Evolutionary conservation across 1,140 invertebrate genomes (phyloP).

Genomic region (Lordiphosa clarofinis): DNA sequence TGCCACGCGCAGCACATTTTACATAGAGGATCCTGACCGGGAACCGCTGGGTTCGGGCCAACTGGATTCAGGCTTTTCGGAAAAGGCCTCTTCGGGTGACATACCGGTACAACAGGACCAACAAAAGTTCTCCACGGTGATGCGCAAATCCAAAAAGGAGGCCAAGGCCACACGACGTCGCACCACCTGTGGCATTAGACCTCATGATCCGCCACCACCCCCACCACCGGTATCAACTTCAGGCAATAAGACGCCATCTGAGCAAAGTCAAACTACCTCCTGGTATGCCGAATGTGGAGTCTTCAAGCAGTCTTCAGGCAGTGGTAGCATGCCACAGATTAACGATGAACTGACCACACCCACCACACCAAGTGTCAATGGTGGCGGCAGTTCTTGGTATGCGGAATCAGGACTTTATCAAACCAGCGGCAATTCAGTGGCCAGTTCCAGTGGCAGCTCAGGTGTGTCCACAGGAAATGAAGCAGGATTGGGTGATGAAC

Average conservation of each 20-base stretch:
- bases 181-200: slow-evolving; percentile 63
- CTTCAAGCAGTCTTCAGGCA: slow-evolving; percentile 71
- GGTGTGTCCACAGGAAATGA: slow-evolving; percentile 79
- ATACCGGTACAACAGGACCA: slow-evolving; percentile 33
- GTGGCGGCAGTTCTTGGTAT: slow-evolving; percentile 81
- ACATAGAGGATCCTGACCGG: slow-evolving; percentile 81
- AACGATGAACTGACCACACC: slow-evolving; percentile 40
- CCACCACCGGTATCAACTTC: slow-evolving; percentile 42
- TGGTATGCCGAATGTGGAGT: slow-evolving; percentile 82
- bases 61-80: slow-evolving; percentile 82
- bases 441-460: slow-evolving; percentile 78
- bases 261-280: slow-evolving; percentile 50
- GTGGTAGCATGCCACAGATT: background rate
- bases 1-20: slow-evolving; percentile 83
- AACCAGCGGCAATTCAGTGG: slow-evolving; percentile 80
- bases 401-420: slow-evolving; percentile 84
- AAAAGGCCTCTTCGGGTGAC: slow-evolving; percentile 52
- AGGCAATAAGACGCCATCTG: slow-evolving; percentile 5
- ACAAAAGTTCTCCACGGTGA: slow-evolving; percentile 60
- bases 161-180: slow-evolving; percentile 55
- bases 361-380: slow-evolving; percentile 50
- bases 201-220: slow-evolving; percentile 78
- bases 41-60: slow-evolving; percentile 80
- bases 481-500: slow-evolving; percentile 66
- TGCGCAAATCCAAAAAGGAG: slow-evolving; percentile 64